Conservation (phyloP, 2,888 invertebrate species). For the Helleia helle region DNA sequence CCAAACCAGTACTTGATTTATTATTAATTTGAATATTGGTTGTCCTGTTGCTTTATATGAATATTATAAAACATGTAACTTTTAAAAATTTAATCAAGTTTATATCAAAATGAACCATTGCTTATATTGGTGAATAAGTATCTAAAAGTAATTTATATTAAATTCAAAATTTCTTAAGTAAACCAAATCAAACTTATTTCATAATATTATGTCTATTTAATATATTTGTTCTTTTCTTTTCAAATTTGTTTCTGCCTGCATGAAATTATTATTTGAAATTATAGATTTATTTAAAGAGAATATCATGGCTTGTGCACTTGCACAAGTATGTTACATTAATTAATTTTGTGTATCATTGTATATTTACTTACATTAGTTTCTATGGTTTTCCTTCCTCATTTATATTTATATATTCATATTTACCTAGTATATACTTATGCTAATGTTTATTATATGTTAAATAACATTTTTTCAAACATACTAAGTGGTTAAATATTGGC, state of each 20-base stretch:
- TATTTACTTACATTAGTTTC: not conserved
- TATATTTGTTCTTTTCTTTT: not conserved
- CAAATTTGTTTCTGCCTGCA: no score
- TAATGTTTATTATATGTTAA: no score
- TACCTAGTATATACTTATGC: no score
- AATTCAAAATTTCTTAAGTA: not conserved
- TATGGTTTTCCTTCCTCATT: not conserved
- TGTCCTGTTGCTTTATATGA: not conserved
- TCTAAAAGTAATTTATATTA: constrained; percentile 13
- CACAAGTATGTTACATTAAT: not conserved
- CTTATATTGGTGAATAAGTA: constrained; percentile 13
- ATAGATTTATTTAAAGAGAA: no score
- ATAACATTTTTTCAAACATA: no score
- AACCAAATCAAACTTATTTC: not conserved
- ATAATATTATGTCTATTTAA: not conserved
- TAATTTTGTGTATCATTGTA: not conserved
- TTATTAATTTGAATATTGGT: constrained; percentile 25
- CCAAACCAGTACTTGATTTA: constrained; percentile 73
- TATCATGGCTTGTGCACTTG: no score
- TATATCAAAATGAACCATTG: constrained; percentile 9
- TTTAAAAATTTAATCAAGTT: constrained; percentile 16
- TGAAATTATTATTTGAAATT: no score
- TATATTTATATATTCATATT: not conserved
- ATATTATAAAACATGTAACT: constrained; percentile 8
- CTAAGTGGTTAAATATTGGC: no score